Percentiles rank a stretch among this genome's conserved stretches.
Conservation (phyloP, 2,113 vertebrate genomes). For the Picathartes gymnocephalus region DNA sequence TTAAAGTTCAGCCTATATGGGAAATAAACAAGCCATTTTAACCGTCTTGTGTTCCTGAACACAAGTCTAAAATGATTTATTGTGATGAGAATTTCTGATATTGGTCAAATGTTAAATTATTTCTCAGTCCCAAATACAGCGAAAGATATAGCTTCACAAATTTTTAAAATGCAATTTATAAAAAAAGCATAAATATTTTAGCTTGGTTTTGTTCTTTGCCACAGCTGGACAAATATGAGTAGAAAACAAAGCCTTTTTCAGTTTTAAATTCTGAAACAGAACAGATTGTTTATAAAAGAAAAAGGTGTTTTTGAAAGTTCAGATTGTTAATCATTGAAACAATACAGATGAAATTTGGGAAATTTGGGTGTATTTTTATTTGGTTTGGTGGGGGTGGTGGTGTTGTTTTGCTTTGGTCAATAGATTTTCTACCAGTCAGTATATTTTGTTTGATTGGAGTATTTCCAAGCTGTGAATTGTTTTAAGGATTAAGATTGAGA, state of each 20-base stretch:
- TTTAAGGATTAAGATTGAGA: background rate
- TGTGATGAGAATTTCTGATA: background rate
- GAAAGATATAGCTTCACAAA: background rate
- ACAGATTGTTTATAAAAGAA: background rate
- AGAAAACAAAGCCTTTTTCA: background rate
- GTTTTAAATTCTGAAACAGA: background rate
- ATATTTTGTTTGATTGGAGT: background rate
- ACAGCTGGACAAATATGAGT: background rate
- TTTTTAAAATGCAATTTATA: background rate
- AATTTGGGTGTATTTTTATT: background rate
- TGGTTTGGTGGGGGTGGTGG: background rate
- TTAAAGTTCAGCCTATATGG: background rate
- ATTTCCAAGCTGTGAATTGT: background rate
- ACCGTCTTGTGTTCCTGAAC: background rate
- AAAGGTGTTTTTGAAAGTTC: background rate
- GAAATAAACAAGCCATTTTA: background rate
- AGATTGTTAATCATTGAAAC: background rate
- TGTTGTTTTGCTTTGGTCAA: background rate
- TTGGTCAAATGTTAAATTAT: background rate
- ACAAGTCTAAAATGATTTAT: background rate
- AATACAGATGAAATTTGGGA: background rate
- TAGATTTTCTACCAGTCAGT: background rate
- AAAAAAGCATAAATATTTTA: background rate
- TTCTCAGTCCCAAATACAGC: background rate
- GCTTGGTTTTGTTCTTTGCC: background rate